Evolutionary conservation across 2,888 invertebrate genomes (phyloP), one percentile per base, ranked within the genome.

Genomic region (Eupithecia exiguata): DNA sequence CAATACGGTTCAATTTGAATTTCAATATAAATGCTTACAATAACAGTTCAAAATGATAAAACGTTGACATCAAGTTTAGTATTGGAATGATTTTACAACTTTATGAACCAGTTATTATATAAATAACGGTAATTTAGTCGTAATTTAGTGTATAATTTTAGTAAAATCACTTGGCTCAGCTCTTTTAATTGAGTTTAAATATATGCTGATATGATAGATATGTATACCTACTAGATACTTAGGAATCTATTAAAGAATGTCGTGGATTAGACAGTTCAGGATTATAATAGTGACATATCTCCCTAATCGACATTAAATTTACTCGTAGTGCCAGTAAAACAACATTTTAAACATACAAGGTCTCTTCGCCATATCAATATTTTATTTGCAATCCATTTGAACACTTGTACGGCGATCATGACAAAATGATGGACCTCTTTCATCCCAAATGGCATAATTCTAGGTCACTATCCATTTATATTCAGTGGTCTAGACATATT

Each of bases 401-500:
- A 77, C 74, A 80, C 77, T 76, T 81, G 79, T 72, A 80, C 49
- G 73, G 77, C 78, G 53, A 74, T 78, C 73, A 78, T 76, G 73
- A 76, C 74, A 76, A 72, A 80, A 78, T 79, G 77, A 80, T 81
- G 72, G 62, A 74, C 21, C 63, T 74, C 82, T 82, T 87, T 84
- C 83, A 83, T 82, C 84, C 81, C 82, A 82, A 84, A 80, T 84
- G 86, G 85, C 86, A 89, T 87, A 65, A 91, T 92, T 94, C 93
- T 94, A 94, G 94, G 94, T 92, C 93, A 93, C 89, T 88, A 83
- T 82, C 85, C 86, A 92, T 94, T 94, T 87, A 91, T 93, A 94
- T 94, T 94, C 94, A 87, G 82, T 82, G 80, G 91, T 93, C 94
- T 93, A 93, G 94, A 94, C 92, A 90, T 92, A 93, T 92, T 94